Evolutionary conservation across 2,113 vertebrate genomes (phyloP).

Genomic region (Ciconia boyciana): DNA sequence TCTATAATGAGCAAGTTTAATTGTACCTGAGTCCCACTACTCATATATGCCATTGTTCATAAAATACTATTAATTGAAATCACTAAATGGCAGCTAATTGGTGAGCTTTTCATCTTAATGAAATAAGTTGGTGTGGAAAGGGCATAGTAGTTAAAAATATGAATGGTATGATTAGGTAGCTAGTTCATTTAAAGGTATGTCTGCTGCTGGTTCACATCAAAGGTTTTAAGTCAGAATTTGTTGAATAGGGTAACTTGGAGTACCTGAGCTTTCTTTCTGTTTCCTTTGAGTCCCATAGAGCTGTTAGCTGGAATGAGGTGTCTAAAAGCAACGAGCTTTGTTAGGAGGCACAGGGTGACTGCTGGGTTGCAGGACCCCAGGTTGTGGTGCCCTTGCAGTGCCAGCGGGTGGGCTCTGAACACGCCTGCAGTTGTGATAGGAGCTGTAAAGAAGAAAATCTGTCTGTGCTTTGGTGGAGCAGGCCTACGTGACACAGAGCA

Average conservation of each 20-base stretch:
- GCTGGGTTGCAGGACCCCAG: background rate
- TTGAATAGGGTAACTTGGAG: no score
- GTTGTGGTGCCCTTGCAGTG: background rate
- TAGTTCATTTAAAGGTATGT: background rate
- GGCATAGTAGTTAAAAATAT: background rate
- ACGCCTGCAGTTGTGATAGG: fast-evolving
- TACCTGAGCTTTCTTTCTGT: background rate
- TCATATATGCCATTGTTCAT: background rate
- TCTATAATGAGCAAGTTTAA: background rate
- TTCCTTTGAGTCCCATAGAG: background rate
- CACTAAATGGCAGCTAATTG: background rate
- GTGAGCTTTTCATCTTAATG: background rate
- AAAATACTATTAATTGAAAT: background rate
- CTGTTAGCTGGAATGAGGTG: background rate
- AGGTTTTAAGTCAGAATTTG: background rate
- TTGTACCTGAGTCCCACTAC: background rate
- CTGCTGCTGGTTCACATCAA: background rate
- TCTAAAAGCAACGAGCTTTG: background rate
- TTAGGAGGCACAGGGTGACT: background rate
- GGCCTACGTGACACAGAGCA: background rate
- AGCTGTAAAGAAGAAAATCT: background rate
- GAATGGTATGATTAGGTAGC: background rate
- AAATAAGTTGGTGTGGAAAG: background rate
- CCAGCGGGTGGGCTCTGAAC: fast-evolving
- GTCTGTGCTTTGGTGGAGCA: background rate